Evolutionary conservation across 2,888 invertebrate species (phyloP).

Genomic region (Ochropleura leucogaster): DNA sequence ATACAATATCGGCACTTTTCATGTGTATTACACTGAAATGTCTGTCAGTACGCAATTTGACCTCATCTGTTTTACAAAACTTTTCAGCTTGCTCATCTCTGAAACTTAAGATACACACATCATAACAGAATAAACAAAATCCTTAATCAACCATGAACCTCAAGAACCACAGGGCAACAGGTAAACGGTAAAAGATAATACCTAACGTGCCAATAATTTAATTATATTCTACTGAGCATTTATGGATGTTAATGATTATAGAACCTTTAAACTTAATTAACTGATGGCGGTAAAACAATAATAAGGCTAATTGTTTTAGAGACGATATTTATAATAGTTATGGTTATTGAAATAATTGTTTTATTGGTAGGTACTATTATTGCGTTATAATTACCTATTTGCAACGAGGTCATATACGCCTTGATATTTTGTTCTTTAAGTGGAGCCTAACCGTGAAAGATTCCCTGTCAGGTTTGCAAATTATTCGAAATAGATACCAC

Average conservation of each 20-base stretch:
- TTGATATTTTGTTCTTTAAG: constrained; percentile 13
- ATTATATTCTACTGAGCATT: constrained; percentile 20
- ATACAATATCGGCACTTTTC: not conserved
- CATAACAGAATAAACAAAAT: not conserved
- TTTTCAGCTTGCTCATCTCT: not conserved
- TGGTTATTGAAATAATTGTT: constrained; percentile 23
- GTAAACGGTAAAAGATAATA: constrained; percentile 1
- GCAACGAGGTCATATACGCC: not conserved
- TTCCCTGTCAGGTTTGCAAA: no score
- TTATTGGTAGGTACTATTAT: constrained; percentile 16
- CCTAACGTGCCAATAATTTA: not conserved
- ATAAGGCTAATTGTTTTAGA: constrained; percentile 31
- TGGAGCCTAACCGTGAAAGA: not conserved
- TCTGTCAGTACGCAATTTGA: not conserved
- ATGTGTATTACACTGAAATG: not conserved
- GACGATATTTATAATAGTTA: constrained; percentile 14
- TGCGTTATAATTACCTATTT: constrained; percentile 11
- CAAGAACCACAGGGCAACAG: not conserved
- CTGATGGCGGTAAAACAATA: constrained; percentile 19
- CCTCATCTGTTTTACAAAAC: not conserved
- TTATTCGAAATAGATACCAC: no score
- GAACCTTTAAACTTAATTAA: constrained; percentile 45
- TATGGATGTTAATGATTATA: constrained; percentile 28
- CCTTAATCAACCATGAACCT: not conserved
- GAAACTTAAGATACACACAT: not conserved